These are phyloP conservation scores for Unio pictorum DNA, from an alignment of 2,888 invertebrate genomes.

Conservation along the genomic window DNA sequence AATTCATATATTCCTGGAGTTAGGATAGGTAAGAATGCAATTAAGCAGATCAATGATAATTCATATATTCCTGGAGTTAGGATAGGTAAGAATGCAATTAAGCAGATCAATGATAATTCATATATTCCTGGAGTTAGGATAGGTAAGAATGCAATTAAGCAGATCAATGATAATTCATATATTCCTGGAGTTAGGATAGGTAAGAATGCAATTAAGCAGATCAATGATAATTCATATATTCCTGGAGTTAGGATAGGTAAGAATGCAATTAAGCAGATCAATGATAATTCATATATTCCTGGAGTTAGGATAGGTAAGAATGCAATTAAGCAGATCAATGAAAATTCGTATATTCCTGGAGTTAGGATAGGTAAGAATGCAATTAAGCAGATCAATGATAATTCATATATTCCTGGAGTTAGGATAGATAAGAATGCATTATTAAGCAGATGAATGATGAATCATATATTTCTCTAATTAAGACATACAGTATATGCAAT, in stretches of 20 bases:
- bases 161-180: too few species aligned
- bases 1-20: conserved; percentile 15
- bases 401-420: conserved; percentile 15
- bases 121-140: conserved; percentile 26
- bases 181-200: conserved; percentile 34
- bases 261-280: background rate
- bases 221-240: too few species aligned
- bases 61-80: conserved; percentile 19
- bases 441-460: too few species aligned
- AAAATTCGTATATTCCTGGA: conserved; percentile 6
- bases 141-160: conserved; percentile 21
- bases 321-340: too few species aligned
- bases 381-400: too few species aligned
- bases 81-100: conserved; percentile 27
- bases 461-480: too few species aligned
- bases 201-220: conserved; percentile 9
- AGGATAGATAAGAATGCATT: conserved; percentile 36
- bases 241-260: conserved; percentile 39
- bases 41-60: too few species aligned
- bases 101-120: too few species aligned
- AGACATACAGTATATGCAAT: too few species aligned
- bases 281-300: too few species aligned
- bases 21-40: conserved; percentile 30
- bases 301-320: conserved; percentile 41
- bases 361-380: conserved; percentile 35